These are phyloP conservation scores for Verasper variegatus DNA, from an alignment of 2,113 vertebrate species.

Conservation along the genomic window DNA sequence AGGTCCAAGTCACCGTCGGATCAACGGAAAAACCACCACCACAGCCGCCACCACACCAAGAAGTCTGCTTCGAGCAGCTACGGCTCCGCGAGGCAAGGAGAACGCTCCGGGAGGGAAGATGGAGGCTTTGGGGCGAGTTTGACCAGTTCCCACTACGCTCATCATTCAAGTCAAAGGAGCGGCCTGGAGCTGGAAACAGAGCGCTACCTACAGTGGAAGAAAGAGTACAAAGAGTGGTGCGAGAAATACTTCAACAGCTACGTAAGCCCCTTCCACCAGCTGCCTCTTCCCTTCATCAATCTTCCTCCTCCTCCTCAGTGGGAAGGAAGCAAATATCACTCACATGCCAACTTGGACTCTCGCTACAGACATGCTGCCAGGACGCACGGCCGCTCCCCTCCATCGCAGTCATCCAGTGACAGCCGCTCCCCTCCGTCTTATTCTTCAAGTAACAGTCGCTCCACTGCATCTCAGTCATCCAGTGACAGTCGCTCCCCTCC, in stretches of 20 bases:
- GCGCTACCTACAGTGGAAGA: slow-evolving; percentile 90
- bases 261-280: slow-evolving; percentile 79
- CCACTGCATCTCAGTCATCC: slow-evolving; percentile 75
- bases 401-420: slow-evolving; percentile 72
- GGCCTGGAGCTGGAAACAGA: slow-evolving; percentile 86
- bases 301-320: slow-evolving; percentile 79
- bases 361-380: slow-evolving; percentile 72
- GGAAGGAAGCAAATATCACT: slow-evolving; percentile 57
- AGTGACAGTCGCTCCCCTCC: slow-evolving; percentile 76
- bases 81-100: slow-evolving; percentile 34
- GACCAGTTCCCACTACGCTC: slow-evolving; percentile 74
- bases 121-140: slow-evolving; percentile 16
- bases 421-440: slow-evolving; percentile 72
- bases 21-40: slow-evolving; percentile 39
- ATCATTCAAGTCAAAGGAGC: slow-evolving; percentile 29
- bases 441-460: slow-evolving; percentile 80
- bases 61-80: slow-evolving; percentile 73
- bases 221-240: slow-evolving; percentile 93
- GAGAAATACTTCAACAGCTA: slow-evolving; percentile 92
- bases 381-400: slow-evolving; percentile 68
- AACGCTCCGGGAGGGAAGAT: not conserved
- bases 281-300: slow-evolving; percentile 76
- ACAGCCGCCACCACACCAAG: slow-evolving; percentile 37
- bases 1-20: slow-evolving; percentile 79
- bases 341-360: slow-evolving; percentile 11